Evolutionary conservation across 2,797 vertebrate species (phyloP).

Genomic region (Oreochromis mossambicus): DNA sequence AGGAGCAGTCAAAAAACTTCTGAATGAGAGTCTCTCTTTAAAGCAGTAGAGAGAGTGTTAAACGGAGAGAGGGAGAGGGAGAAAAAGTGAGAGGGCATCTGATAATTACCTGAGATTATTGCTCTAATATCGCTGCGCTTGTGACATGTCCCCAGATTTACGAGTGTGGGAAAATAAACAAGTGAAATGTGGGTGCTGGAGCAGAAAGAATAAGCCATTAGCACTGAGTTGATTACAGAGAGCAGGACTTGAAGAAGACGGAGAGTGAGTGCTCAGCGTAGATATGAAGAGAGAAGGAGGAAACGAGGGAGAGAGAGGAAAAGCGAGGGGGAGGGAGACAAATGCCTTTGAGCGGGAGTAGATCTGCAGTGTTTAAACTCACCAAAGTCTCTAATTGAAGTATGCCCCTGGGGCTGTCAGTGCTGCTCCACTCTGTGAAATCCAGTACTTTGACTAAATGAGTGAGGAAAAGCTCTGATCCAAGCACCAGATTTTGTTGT

Average conservation of each 20-base stretch:
- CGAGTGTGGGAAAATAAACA: slow-evolving; percentile 96
- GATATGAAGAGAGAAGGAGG: slow-evolving; percentile 52
- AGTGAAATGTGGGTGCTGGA: slow-evolving; percentile 99
- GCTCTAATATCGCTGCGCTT: slow-evolving; percentile 95
- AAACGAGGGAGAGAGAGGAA: background rate
- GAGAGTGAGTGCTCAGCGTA: slow-evolving; percentile 67
- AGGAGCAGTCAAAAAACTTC: background rate
- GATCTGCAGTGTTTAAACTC: slow-evolving; percentile 78
- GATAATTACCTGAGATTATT: slow-evolving; percentile 99
- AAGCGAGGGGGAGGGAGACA: slow-evolving; percentile 34
- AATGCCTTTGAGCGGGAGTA: slow-evolving; percentile 67
- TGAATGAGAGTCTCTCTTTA: slow-evolving; percentile 8
- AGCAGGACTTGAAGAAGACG: slow-evolving; percentile 81
- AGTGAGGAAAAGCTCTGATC: slow-evolving; percentile 57
- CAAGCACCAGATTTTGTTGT: slow-evolving; percentile 33
- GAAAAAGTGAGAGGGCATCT: slow-evolving; percentile 77
- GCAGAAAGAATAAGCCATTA: slow-evolving; percentile 99
- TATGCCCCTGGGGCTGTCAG: slow-evolving; percentile 72
- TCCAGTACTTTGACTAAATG: slow-evolving; percentile 67
- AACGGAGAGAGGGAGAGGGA: background rate
- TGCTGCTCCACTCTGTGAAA: slow-evolving; percentile 60
- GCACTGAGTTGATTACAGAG: slow-evolving; percentile 96
- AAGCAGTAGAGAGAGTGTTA: background rate
- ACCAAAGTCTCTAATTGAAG: slow-evolving; percentile 79
- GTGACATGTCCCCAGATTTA: slow-evolving; percentile 95